Base-by-base conservation (phyloP, 2,113 vertebrate genomes). In the Aptenodytes patagonicus region DNA sequence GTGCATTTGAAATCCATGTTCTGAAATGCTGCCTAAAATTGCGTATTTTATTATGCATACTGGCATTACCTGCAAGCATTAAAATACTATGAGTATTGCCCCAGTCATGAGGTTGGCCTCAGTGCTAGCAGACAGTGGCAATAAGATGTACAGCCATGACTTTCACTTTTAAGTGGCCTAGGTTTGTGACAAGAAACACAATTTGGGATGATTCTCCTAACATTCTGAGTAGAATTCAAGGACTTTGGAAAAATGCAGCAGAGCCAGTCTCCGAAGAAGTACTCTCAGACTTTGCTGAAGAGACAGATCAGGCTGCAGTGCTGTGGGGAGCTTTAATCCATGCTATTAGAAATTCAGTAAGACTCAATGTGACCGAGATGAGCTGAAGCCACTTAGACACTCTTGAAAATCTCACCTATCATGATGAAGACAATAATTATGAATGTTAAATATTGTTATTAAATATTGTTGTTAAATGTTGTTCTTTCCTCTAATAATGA, bases 91-190 rank as follows among this genome's bases (percentile, higher is more conserved):
- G 19, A 15, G 6, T 47, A 8, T 29, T 60, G n/a, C 12, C 31
- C 38, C 8, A 29, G 1, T 11, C 20, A 11, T 26, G 6, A 38
- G 0, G 0, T 4, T 42, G 66, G 14, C 42, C 42, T 66, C 20
- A 21, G 47, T 52, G 36, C 57, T 22, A 19, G 49, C 44, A 78
- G 58, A 8, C 6, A 44, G 64, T 15, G 25, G 64, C 28, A 68
- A 5, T 77, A 38, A 38, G 31, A 72, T 65, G 19, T 38, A 38
- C 32, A 87, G 34, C 19, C 11, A 8, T 36, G 34, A 64, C 38
- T 81, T 76, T 80, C 25, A 38, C 62, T 13, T 77, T 1, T 40
- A 68, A 77, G 49, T 31, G 42, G 11, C 58, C 25, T 44, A 34
- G 18, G 25, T 54, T 58, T 87, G 28, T 84, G 78, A 32, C 38